These are phyloP conservation scores for Andrena praecox DNA, from an alignment of 2,888 invertebrate species.

Conservation along the genomic window DNA sequence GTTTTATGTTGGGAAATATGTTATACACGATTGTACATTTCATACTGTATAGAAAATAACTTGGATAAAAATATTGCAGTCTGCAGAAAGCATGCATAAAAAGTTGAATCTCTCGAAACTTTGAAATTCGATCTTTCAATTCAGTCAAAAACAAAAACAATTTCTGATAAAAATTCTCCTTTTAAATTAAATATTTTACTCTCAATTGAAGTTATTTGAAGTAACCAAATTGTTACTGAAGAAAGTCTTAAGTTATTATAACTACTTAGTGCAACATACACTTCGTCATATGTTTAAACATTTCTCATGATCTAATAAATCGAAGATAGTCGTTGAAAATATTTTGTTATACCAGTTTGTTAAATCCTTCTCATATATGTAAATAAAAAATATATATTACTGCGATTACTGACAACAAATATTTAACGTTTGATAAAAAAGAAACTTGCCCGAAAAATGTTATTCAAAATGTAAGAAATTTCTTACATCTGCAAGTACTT, in stretches of 20 bases:
- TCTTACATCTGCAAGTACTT: background rate
- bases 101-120: too few relatives aligned
- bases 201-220: background rate
- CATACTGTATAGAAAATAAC: too few relatives aligned
- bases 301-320: constrained; percentile 8
- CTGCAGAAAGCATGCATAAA: too few relatives aligned
- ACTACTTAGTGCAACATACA: background rate
- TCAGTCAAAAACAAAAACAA: background rate
- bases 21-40: background rate
- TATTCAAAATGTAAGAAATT: constrained; percentile 13
- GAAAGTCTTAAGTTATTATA: too few relatives aligned
- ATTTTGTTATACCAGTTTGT: background rate
- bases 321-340: background rate
- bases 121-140: too few relatives aligned
- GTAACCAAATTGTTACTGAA: background rate
- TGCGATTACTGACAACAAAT: too few relatives aligned
- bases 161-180: background rate
- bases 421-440: too few relatives aligned
- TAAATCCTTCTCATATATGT: background rate
- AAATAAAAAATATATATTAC: background rate
- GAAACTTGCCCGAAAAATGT: background rate
- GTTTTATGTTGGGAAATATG: background rate
- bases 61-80: too few relatives aligned
- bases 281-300: background rate
- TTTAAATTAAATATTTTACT: background rate